Evolutionary conservation across 2,888 invertebrate species (phyloP).

Genomic region (Sphaeridia pumilis): DNA sequence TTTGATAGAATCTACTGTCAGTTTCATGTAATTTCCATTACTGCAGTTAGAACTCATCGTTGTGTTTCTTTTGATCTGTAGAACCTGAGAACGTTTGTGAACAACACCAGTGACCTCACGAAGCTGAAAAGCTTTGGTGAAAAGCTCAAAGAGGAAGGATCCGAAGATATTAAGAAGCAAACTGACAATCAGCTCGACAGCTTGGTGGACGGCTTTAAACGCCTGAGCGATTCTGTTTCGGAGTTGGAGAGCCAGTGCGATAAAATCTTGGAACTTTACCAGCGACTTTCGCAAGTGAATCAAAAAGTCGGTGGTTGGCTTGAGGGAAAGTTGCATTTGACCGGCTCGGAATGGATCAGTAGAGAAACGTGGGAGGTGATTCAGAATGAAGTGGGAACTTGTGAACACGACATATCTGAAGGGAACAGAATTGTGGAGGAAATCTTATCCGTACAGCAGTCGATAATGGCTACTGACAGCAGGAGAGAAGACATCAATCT

Average conservation of each 20-base stretch:
- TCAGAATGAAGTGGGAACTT: conserved; percentile 2
- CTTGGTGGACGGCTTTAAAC: conserved; percentile 23
- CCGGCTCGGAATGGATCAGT: conserved; percentile 1
- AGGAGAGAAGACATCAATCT: conserved; percentile 11
- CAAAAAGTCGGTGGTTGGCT: conserved; percentile 5
- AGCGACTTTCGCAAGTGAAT: not conserved
- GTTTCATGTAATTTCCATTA: too few species aligned
- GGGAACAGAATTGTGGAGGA: conserved; percentile 6
- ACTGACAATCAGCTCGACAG: conserved; percentile 24
- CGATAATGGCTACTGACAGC: conserved; percentile 2
- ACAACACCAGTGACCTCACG: conserved; percentile 13
- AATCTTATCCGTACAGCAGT: conserved; percentile 4
- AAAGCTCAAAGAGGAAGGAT: conserved; percentile 28
- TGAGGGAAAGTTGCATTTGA: not conserved
- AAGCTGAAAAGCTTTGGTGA: conserved; percentile 22
- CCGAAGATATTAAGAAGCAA: conserved; percentile 28
- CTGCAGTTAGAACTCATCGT: too few species aligned
- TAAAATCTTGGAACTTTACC: conserved; percentile 6
- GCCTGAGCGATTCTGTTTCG: conserved; percentile 13
- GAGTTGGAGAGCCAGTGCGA: conserved; percentile 8
- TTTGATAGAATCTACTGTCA: too few species aligned
- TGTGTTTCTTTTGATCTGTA: conserved; percentile 1
- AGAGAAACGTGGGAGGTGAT: not conserved
- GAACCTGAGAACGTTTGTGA: conserved; percentile 11
- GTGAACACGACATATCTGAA: conserved; percentile 2